phyloP scores from a whole-genome alignment of 2,888 invertebrate species.

The Drosophila cyrtoloma region DNA sequence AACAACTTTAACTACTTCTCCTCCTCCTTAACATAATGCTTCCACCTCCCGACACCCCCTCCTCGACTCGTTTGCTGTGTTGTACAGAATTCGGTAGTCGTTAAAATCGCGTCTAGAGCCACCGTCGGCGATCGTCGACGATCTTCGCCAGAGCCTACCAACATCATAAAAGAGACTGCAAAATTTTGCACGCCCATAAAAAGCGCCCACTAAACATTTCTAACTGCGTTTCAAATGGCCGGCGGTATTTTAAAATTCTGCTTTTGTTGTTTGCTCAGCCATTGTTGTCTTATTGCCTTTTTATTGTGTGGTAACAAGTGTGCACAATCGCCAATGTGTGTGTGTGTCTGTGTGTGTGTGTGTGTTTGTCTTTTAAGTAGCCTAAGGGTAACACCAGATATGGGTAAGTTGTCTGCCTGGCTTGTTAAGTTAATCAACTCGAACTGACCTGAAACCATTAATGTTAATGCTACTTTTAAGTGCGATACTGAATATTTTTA shows the following conservation, averaged over 20 bases:
- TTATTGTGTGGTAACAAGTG: constrained; percentile 60
- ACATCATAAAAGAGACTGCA: constrained; percentile 64
- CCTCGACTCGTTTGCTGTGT: neutral
- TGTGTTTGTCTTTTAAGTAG: constrained; percentile 36
- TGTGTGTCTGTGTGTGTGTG: constrained; percentile 31
- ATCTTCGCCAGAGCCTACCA: constrained; percentile 36
- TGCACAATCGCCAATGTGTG: constrained; percentile 5
- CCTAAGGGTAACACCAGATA: constrained; percentile 34
- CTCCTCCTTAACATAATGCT: constrained; percentile 7
- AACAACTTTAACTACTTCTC: constrained; percentile 18
- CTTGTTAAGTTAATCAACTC: constrained; percentile 15
- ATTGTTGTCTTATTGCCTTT: constrained; percentile 44
- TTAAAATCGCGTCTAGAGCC: constrained; percentile 59
- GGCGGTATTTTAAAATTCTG: constrained; percentile 64
- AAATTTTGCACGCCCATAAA: constrained; percentile 77
- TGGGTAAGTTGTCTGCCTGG: constrained; percentile 4
- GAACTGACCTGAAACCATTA: constrained; percentile 10
- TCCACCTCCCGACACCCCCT: neutral
- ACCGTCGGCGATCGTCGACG: constrained; percentile 54
- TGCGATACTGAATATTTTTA: neutral
- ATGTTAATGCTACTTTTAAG: neutral
- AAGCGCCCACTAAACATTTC: constrained; percentile 62
- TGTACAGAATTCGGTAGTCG: constrained; percentile 73
- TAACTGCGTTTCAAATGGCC: constrained; percentile 56
- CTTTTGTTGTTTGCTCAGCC: constrained; percentile 20